Percentiles rank a stretch among this genome's conserved stretches.
phyloP scores from a whole-genome alignment of 2,113 vertebrate genomes.

The Ahaetulla prasina region DNA sequence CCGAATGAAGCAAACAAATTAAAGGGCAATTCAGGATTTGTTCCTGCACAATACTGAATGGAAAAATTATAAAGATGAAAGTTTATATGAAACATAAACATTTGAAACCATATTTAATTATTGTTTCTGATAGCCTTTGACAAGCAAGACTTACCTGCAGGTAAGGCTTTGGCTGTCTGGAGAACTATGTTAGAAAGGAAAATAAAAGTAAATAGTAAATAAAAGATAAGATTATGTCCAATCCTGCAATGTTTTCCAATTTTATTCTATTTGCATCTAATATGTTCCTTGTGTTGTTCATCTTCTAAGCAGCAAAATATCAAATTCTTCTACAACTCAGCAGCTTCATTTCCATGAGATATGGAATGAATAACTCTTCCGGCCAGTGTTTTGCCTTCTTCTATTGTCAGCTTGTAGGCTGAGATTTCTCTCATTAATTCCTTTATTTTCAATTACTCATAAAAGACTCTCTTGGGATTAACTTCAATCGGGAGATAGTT shows the following conservation, averaged over 20 bases:
- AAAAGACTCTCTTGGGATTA: background rate
- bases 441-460: slow-evolving; percentile 7
- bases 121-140: background rate
- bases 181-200: background rate
- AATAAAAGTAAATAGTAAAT: background rate
- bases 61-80: background rate
- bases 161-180: background rate
- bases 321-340: background rate
- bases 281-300: background rate
- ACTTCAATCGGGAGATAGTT: background rate
- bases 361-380: background rate
- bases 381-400: background rate
- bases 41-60: background rate
- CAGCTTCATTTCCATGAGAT: background rate
- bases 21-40: background rate
- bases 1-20: background rate
- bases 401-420: background rate
- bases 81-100: too few species aligned
- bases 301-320: background rate
- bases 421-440: slow-evolving; percentile 16
- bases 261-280: background rate
- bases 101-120: background rate
- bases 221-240: background rate
- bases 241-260: background rate
- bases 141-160: background rate